Conservation (phyloP, 2,888 invertebrate genomes). For the Drosophila austrosaltans region DNA sequence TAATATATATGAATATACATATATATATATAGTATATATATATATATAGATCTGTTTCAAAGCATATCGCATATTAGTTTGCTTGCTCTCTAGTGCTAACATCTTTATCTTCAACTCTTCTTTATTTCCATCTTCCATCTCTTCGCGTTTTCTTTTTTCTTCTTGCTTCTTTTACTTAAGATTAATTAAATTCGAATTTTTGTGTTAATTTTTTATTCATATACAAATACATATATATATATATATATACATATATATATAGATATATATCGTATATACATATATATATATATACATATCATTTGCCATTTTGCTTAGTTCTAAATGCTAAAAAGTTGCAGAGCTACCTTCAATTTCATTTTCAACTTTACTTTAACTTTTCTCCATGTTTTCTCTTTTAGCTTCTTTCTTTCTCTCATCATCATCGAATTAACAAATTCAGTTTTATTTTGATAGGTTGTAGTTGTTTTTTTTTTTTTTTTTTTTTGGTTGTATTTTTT, state of each 20-base stretch:
- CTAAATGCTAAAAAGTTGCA: constrained; percentile 75
- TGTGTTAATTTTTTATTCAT: constrained; percentile 80
- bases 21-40: constrained; percentile 9
- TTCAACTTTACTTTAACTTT: constrained; percentile 37
- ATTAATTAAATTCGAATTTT: constrained; percentile 83
- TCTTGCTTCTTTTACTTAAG: constrained; percentile 69
- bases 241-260: constrained; percentile 47
- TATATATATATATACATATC: constrained; percentile 36
- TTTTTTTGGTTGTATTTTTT: constrained; percentile 57
- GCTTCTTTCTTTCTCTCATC: constrained; percentile 22
- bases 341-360: constrained; percentile 54
- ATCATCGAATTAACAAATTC: constrained; percentile 67
- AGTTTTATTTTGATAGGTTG: constrained; percentile 52
- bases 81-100: constrained; percentile 66
- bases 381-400: constrained; percentile 40
- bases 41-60: constrained; percentile 27
- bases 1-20: constrained; percentile 19
- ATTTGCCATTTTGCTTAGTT: constrained; percentile 64
- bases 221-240: constrained; percentile 25
- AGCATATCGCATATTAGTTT: constrained; percentile 72
- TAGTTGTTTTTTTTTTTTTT: constrained; percentile 33
- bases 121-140: not conserved
- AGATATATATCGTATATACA: constrained; percentile 25
- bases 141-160: constrained; percentile 45
- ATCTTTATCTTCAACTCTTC: constrained; percentile 1